Evolutionary conservation across 2,113 vertebrate species (phyloP), one percentile per base, ranked within the genome.

Genomic region (Danio rerio): DNA sequence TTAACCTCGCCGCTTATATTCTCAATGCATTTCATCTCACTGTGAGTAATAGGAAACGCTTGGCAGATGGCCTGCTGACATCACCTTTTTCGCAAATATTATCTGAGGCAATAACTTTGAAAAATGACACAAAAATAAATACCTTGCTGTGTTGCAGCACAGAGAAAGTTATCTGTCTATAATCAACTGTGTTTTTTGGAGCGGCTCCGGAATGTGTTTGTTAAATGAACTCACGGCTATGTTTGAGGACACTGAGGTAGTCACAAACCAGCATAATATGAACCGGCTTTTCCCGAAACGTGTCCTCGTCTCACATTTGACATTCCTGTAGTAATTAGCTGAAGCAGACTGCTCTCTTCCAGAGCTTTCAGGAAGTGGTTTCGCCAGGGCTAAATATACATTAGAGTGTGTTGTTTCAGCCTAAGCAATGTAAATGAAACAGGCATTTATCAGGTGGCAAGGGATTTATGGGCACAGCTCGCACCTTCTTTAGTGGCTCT

Each of bases 391-490:
- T 81, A 80, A 85, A 75, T 83, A 87, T 87, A 83, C 83, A 78
- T 85, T 73, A 78, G 40, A 78, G 59, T 73, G 78, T 76, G 78
- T 78, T 63, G 45, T 50, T 85, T 81, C 62, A 50, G 61, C 66
- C 31, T 13, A 31, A 12, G 62, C 31, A 79, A 79, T 87, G 78
- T 81, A 85, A 78, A 87, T 84, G 83, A 82, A 83, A 61, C 69
- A 78, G 78, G 66, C 79, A 85, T 87, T 87, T 83, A 87, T 87
- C 86, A 87, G 86, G 84, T 85, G 86, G 81, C 76, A 45, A n/a
- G 76, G 71, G 80, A 87, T 87, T 87, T 87, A 87, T 80, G 58
- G 72, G 65, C 61, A 65, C 45, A 49, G 59, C 59, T 83, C 70
- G 20, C 83, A 87, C 86, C 80, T 87, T 82, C 71, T 78, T 84